Evolutionary conservation across 2,113 vertebrate genomes (phyloP).

Genomic region (Cygnus buccinator): DNA sequence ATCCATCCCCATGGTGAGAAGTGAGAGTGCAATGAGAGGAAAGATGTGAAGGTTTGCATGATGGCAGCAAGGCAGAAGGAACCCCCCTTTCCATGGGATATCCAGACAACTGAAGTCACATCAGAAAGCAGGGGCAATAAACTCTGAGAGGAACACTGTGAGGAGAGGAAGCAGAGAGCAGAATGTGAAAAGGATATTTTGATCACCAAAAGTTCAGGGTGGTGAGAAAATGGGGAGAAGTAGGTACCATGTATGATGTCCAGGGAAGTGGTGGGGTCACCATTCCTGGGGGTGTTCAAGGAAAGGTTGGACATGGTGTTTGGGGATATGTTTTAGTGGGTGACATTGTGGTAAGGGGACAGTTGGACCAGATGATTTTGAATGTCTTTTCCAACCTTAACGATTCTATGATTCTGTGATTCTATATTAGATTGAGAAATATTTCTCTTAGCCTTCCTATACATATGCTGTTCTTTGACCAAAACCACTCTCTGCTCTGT

Average conservation of each 20-base stretch:
- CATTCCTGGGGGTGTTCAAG: too few relatives aligned
- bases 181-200: neutral
- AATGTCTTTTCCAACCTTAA: too few relatives aligned
- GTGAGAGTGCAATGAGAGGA: neutral
- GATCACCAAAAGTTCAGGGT: neutral
- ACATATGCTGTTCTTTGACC: neutral
- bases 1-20: neutral
- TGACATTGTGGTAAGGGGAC: too few relatives aligned
- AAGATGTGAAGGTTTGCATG: neutral
- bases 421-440: neutral
- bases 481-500: neutral
- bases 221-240: neutral
- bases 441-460: neutral
- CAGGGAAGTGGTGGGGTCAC: too few relatives aligned
- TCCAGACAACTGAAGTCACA: neutral
- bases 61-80: neutral
- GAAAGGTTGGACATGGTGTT: too few relatives aligned
- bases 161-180: neutral
- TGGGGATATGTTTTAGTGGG: too few relatives aligned
- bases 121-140: neutral
- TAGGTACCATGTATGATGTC: neutral
- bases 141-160: neutral
- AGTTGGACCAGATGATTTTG: too few relatives aligned
- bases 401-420: too few relatives aligned
- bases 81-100: neutral